These are phyloP conservation scores for Apocheima hispidaria DNA, from an alignment of 2,888 invertebrate species.

Conservation along the genomic window DNA sequence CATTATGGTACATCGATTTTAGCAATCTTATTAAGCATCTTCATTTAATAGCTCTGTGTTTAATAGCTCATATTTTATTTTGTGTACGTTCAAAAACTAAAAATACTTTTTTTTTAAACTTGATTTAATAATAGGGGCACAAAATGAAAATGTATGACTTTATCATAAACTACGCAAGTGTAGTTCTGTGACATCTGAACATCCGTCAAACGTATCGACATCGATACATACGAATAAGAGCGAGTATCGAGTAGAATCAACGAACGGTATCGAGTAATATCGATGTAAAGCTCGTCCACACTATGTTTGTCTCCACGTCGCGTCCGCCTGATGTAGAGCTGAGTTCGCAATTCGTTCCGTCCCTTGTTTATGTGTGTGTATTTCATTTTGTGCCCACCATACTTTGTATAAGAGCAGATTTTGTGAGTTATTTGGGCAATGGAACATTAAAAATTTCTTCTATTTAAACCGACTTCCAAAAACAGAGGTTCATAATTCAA, in stretches of 20 bases:
- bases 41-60: too few species aligned
- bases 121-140: too few species aligned
- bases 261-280: conserved; percentile 55
- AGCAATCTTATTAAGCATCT: too few species aligned
- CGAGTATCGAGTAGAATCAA: conserved; percentile 37
- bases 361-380: conserved; percentile 61
- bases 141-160: too few species aligned
- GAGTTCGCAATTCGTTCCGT: conserved; percentile 67
- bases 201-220: conserved; percentile 6
- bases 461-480: too few species aligned
- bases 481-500: too few species aligned
- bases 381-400: conserved; percentile 49
- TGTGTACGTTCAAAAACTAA: too few species aligned
- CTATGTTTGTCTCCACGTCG: conserved; percentile 60
- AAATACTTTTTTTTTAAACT: too few species aligned
- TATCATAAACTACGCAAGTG: too few species aligned
- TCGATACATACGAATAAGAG: not conserved
- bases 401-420: conserved; percentile 44
- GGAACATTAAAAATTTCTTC: not conserved
- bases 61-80: too few species aligned
- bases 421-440: conserved; percentile 45
- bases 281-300: conserved; percentile 59
- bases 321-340: conserved; percentile 63
- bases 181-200: not conserved
- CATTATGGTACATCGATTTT: too few species aligned